Evolutionary conservation across 2,888 invertebrate genomes (phyloP).

Genomic region (Diaperis boleti): DNA sequence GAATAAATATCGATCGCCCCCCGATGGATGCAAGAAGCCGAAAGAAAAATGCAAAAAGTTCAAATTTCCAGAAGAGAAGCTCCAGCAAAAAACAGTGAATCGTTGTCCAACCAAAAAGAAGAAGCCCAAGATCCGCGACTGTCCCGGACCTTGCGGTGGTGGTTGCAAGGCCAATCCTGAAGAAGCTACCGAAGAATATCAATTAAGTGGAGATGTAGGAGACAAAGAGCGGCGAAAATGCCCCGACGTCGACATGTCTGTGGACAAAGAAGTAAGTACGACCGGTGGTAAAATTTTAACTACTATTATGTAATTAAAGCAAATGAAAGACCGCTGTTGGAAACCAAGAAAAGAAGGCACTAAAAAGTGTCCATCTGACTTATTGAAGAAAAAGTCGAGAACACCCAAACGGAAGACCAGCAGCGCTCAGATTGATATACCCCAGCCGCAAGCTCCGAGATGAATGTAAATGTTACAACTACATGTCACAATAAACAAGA

Average conservation of each 20-base stretch:
- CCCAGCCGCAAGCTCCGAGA: neutral
- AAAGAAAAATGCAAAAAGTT: slow-evolving; percentile 8
- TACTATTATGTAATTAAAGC: slow-evolving; percentile 1
- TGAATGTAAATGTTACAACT: slow-evolving; percentile 4
- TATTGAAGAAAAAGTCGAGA: slow-evolving; percentile 55
- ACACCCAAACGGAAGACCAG: slow-evolving; percentile 39
- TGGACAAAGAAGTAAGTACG: slow-evolving; percentile 29
- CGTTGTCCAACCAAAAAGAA: slow-evolving; percentile 38
- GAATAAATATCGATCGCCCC: no score
- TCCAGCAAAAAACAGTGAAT: neutral
- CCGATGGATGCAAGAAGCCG: neutral
- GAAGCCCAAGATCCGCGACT: slow-evolving; percentile 35
- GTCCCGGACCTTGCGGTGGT: slow-evolving; percentile 22
- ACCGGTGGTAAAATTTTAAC: neutral
- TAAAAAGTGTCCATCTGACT: slow-evolving; percentile 58
- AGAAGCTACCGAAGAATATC: slow-evolving; percentile 5
- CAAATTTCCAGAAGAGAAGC: slow-evolving; percentile 13
- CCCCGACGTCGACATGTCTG: slow-evolving; percentile 40
- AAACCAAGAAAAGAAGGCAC: slow-evolving; percentile 51
- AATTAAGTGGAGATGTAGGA: slow-evolving; percentile 2
- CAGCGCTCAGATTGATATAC: slow-evolving; percentile 12
- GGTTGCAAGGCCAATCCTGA: neutral
- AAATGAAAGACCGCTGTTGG: slow-evolving; percentile 46
- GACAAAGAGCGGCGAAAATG: slow-evolving; percentile 40
- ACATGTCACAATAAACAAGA: neutral